phyloP scores from a whole-genome alignment of 2,888 invertebrate genomes.

The Epistrophe grossulariae region DNA sequence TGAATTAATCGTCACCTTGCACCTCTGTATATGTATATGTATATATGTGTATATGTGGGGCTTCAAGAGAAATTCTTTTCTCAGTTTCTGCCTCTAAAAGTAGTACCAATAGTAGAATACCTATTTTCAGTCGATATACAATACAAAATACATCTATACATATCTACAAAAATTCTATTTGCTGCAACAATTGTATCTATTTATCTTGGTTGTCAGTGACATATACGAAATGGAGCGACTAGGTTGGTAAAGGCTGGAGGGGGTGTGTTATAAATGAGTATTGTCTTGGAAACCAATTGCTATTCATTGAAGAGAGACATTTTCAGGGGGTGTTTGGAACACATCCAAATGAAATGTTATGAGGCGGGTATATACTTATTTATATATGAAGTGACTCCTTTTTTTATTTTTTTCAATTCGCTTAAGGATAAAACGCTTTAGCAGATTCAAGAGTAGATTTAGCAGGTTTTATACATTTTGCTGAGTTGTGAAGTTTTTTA shows the following conservation, averaged over 20 bases:
- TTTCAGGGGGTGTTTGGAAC: slow-evolving; percentile 39
- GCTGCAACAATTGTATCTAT: slow-evolving; percentile 49
- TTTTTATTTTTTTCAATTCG: background rate
- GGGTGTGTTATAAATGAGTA: slow-evolving; percentile 3
- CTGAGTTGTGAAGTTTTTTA: slow-evolving; percentile 19
- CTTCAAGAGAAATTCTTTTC: background rate
- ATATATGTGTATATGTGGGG: background rate
- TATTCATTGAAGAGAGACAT: slow-evolving; percentile 40
- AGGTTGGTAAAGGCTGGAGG: background rate
- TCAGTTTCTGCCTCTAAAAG: slow-evolving; percentile 6
- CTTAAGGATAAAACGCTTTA: slow-evolving; percentile 11
- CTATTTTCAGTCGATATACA: slow-evolving; percentile 36
- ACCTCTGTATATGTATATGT: background rate
- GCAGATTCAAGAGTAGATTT: slow-evolving; percentile 7
- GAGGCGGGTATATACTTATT: background rate
- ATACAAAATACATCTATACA: background rate
- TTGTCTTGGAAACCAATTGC: slow-evolving; percentile 20
- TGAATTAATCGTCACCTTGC: slow-evolving; percentile 52
- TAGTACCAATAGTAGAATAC: slow-evolving; percentile 24
- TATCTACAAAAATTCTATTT: slow-evolving; percentile 30
- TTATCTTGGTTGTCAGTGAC: slow-evolving; percentile 10
- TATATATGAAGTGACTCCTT: slow-evolving; percentile 22
- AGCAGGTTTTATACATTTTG: slow-evolving; percentile 36
- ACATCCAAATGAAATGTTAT: slow-evolving; percentile 29
- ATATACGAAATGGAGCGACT: background rate